Evolutionary conservation across 2,113 vertebrate species (phyloP).

Genomic region (Isurus oxyrinchus): DNA sequence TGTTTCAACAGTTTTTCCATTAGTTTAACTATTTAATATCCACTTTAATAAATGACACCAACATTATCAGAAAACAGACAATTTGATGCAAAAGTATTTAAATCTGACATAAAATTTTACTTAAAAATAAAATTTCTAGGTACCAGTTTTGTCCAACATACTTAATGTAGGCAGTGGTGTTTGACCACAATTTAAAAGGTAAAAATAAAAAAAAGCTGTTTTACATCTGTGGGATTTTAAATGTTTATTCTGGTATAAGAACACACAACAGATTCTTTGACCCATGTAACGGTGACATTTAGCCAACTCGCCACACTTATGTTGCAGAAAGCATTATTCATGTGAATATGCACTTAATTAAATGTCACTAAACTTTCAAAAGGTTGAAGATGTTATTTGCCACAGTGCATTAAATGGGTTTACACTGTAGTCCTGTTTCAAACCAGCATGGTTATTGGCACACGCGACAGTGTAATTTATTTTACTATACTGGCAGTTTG

Average conservation of each 20-base stretch:
- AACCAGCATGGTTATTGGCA: constrained; percentile 16
- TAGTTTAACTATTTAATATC: not conserved
- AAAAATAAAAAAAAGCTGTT: not conserved
- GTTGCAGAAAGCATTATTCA: constrained; percentile 7
- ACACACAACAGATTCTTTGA: not conserved
- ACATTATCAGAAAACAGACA: too few species aligned
- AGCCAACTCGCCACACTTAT: not conserved
- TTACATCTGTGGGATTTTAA: not conserved
- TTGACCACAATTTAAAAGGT: not conserved
- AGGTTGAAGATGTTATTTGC: constrained; percentile 27
- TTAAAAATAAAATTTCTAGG: not conserved
- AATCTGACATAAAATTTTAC: not conserved
- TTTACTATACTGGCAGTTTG: constrained; percentile 34
- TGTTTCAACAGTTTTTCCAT: not conserved
- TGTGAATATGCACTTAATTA: constrained; percentile 34
- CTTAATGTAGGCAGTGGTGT: not conserved
- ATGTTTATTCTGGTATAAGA: not conserved
- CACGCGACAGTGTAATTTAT: constrained; percentile 28
- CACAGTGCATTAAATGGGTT: constrained; percentile 17
- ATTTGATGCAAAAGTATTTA: not conserved
- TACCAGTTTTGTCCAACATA: not conserved
- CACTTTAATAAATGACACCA: not conserved
- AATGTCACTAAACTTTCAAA: constrained; percentile 28
- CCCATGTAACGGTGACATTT: not conserved
- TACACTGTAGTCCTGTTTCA: not conserved